Evolutionary conservation across 2,888 invertebrate species (phyloP).

Genomic region (Onthophagus sagittarius): DNA sequence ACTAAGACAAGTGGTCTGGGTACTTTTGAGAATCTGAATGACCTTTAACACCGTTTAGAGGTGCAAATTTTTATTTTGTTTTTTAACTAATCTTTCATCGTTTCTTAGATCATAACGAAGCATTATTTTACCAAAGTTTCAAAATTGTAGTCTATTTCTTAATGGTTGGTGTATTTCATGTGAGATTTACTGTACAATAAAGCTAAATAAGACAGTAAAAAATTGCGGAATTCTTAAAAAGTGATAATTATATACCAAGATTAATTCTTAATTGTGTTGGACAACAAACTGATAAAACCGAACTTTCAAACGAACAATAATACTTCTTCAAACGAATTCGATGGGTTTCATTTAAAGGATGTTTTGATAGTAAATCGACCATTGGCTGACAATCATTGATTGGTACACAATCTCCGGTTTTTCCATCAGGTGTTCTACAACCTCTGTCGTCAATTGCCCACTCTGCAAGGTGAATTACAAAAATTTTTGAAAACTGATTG

Average conservation of each 20-base stretch:
- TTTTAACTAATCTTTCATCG: too few relatives aligned
- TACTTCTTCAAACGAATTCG: slow-evolving; percentile 26
- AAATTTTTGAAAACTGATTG: neutral
- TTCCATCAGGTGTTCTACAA: slow-evolving; percentile 43
- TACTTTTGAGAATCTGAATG: too few relatives aligned
- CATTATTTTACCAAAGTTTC: too few relatives aligned
- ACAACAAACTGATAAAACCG: slow-evolving; percentile 22
- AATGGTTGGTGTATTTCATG: too few relatives aligned
- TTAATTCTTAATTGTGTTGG: neutral
- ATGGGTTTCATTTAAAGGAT: neutral
- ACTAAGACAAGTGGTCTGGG: too few relatives aligned
- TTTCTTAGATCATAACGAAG: too few relatives aligned
- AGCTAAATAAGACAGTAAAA: neutral
- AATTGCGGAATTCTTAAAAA: neutral
- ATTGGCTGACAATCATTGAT: slow-evolving; percentile 37
- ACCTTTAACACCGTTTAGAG: too few relatives aligned
- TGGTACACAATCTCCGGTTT: slow-evolving; percentile 42
- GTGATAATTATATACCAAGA: neutral
- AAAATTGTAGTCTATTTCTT: too few relatives aligned
- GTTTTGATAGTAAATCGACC: slow-evolving; percentile 24
- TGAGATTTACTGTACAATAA: too few relatives aligned
- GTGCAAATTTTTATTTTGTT: too few relatives aligned
- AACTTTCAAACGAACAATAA: slow-evolving; percentile 46
- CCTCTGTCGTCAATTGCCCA: slow-evolving; percentile 34
- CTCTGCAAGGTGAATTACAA: slow-evolving; percentile 31